A percentile compares a stretch with the other conserved stretches of the same genome.
These are phyloP conservation scores for Cavia aperea DNA, from an alignment of 2,113 vertebrate species.

Conservation along the genomic window DNA sequence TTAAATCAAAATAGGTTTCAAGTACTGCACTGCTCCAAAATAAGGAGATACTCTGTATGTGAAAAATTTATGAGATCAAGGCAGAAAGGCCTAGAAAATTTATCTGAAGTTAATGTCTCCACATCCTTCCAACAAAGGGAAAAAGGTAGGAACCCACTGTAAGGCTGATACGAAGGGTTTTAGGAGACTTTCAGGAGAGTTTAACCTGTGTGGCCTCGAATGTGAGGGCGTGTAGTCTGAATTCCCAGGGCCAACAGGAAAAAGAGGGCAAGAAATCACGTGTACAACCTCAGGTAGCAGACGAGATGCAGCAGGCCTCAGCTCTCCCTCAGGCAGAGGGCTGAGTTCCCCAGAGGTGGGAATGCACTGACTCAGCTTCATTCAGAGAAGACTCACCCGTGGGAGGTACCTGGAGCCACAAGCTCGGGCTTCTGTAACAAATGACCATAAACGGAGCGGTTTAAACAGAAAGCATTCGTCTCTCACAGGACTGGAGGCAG, in stretches of 20 bases:
- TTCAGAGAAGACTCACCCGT: background rate
- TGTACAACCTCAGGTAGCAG: background rate
- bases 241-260: background rate
- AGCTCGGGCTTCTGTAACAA: background rate
- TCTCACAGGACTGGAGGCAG: background rate
- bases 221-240: too few relatives aligned
- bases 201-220: background rate
- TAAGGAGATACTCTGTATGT: background rate
- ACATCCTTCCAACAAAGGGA: background rate
- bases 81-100: background rate
- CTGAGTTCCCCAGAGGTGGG: background rate
- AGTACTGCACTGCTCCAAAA: background rate
- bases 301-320: background rate
- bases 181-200: background rate
- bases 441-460: background rate
- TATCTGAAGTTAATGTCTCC: background rate
- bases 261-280: background rate
- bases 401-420: background rate
- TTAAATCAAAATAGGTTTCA: background rate
- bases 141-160: too few relatives aligned
- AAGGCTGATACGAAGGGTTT: background rate
- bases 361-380: background rate
- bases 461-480: background rate
- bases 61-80: background rate
- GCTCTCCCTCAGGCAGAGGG: background rate